These are phyloP conservation scores for Pocillopora damicornis DNA, from an alignment of 64 coral and sea anemone species.

Conservation along the genomic window DNA sequence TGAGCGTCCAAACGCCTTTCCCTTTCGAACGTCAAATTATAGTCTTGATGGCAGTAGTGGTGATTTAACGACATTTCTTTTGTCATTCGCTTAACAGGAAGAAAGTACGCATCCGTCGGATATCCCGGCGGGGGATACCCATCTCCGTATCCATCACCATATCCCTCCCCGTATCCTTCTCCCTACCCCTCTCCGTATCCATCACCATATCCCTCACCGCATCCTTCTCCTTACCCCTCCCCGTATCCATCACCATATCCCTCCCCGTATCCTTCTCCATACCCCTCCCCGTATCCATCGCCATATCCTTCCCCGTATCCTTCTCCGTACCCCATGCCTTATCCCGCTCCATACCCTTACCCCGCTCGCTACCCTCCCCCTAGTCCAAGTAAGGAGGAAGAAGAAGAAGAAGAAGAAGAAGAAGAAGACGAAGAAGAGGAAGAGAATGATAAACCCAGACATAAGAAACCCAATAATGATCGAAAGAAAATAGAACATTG, in stretches of 20 bases:
- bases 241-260: neutral
- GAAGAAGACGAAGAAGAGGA: neutral
- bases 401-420: neutral
- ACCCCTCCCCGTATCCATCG: neutral
- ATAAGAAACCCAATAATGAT: neutral
- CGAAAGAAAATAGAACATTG: neutral
- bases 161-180: no score
- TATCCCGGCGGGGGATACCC: neutral
- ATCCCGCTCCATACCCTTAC: neutral
- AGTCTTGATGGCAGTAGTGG: neutral
- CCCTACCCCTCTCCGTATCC: neutral
- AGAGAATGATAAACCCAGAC: neutral
- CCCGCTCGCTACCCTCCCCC: neutral
- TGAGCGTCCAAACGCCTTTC: no score
- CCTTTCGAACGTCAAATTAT: no score
- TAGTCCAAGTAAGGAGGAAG: neutral
- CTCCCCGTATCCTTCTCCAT: neutral
- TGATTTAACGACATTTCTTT: neutral
- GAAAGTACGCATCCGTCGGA: neutral
- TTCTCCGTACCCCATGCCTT: neutral
- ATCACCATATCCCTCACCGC: neutral
- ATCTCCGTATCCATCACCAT: no score
- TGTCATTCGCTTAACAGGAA: neutral
- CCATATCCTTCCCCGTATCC: neutral
- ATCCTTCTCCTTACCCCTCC: neutral